Evolutionary conservation across 2,888 invertebrate genomes (phyloP), one percentile per base, ranked within the genome.

Genomic region (Zaprionus obscuricornis): DNA sequence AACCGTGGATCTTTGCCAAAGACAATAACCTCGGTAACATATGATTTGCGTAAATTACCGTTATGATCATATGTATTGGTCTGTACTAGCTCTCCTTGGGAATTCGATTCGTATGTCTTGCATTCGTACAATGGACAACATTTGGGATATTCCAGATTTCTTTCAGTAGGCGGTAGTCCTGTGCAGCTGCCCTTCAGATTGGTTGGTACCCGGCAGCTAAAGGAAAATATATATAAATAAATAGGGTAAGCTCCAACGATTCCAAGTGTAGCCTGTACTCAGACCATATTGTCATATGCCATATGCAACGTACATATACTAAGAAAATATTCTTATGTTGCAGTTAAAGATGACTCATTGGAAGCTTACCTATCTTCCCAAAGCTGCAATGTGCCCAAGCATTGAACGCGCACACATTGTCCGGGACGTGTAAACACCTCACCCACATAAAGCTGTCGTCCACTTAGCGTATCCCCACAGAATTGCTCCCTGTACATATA

Each of bases 51-150:
- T 17, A 89, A 64, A 39, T 75, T 86, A 0, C 89, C 89, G 55
- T 86, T 74, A 39, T 89, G 90, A 73, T 89, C 86, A 33, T 87
- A 88, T 0, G 87, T 87, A 16, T 81, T 73, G 2, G 67, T 85
- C 36, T 88, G 84, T 27, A 87, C 78, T 37, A 79, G 58, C 6
- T 74, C 72, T 0, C 84, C 87, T 24, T 73, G 62, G 10, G 81
- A 67, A 50, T 76, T 76, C 10, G 70, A 42, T 24, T 65, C 59
- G 22, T 77, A 75, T 7, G 71, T 79, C 49, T 71, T 86, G 62
- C 90, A 90, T 43, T 87, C 83, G 50, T 87, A 89, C 13, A 81
- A 43, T 1, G 90, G 89, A 58, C 90, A 90, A 26, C 90, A 90
- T 11, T 69, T 77, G 0, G 90, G 90, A 74, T 88, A 90, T 29